phyloP scores from a whole-genome alignment of 1,140 invertebrate species.

The Alviniconcha marisindica region DNA sequence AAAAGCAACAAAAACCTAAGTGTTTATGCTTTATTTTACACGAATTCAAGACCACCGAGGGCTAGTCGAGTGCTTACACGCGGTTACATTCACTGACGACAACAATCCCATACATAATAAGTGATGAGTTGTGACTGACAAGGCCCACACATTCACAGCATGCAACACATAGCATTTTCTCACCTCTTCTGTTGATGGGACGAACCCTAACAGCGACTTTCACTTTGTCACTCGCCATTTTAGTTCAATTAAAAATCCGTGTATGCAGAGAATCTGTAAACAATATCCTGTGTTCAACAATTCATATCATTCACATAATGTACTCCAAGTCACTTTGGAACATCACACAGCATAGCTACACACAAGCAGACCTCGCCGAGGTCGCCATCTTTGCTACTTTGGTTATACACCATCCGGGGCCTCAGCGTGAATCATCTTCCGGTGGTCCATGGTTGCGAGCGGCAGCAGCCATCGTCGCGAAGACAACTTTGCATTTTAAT shows the following conservation, averaged over 20 bases:
- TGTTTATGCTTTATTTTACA: too few relatives aligned
- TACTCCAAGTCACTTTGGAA: conserved; percentile 14
- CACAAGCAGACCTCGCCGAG: neutral
- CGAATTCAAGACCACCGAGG: neutral
- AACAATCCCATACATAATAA: neutral
- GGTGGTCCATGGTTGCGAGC: conserved; percentile 7
- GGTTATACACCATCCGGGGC: conserved; percentile 2
- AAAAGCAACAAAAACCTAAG: too few relatives aligned
- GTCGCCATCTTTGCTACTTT: conserved; percentile 17
- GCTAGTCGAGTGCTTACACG: neutral
- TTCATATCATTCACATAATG: neutral
- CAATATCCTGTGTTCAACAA: neutral
- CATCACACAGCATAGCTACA: conserved; percentile 15
- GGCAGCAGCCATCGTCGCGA: conserved; percentile 5
- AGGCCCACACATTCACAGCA: neutral
- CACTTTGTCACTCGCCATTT: conserved; percentile 19
- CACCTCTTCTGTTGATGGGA: conserved; percentile 6
- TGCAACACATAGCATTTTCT: neutral
- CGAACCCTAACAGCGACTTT: conserved; percentile 1
- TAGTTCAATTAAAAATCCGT: neutral
- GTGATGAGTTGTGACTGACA: neutral
- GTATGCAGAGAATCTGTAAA: neutral
- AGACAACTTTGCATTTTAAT: conserved; percentile 20
- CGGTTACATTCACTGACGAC: neutral
- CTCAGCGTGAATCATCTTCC: conserved; percentile 16